Evolutionary conservation across 2,113 vertebrate genomes (phyloP).

Genomic region (Lepisosteus oculatus): DNA sequence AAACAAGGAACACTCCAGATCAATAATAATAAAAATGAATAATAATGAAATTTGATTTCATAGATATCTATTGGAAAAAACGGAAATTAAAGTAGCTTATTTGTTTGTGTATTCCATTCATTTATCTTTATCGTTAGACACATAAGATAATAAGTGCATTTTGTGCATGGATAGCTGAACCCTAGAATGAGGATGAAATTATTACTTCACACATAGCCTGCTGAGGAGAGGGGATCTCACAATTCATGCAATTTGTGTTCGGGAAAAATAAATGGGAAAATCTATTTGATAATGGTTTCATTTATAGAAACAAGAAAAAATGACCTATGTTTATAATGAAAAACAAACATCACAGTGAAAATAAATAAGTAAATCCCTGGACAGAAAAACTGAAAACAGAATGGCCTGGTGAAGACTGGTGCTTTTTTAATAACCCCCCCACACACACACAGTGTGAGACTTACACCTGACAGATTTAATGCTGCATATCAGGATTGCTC

Average conservation of each 20-base stretch:
- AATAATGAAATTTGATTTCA: too few species aligned
- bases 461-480: too few species aligned
- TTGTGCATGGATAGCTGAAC: slow-evolving; percentile 40
- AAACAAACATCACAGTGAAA: neutral
- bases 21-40: too few species aligned
- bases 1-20: too few species aligned
- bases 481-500: too few species aligned
- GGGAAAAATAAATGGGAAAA: neutral
- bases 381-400: neutral
- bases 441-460: too few species aligned
- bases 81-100: too few species aligned
- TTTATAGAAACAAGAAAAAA: neutral
- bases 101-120: slow-evolving; percentile 50
- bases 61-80: too few species aligned
- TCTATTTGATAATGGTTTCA: neutral
- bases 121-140: slow-evolving; percentile 57
- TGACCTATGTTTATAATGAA: neutral
- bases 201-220: slow-evolving; percentile 39
- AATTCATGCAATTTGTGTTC: too few species aligned
- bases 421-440: too few species aligned
- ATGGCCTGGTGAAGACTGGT: neutral
- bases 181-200: slow-evolving; percentile 30
- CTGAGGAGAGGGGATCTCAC: too few species aligned
- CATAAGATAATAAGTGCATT: slow-evolving; percentile 58
- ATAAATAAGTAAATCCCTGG: neutral